Evolutionary conservation across 1,140 invertebrate species (phyloP), one percentile per base, ranked within the genome.

Genomic region (Nasonia vitripennis): DNA sequence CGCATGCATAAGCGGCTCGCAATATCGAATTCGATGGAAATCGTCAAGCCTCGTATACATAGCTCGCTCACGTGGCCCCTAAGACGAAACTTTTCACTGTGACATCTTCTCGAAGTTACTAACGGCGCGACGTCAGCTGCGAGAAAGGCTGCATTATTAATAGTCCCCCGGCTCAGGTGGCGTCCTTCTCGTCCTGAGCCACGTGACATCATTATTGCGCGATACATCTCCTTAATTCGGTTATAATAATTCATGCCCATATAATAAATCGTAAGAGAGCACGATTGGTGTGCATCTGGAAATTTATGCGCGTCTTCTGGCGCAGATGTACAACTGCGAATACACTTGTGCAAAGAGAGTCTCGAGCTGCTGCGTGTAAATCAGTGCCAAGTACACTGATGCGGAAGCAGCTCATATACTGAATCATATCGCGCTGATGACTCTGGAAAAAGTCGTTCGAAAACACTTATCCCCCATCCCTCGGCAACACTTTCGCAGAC

Each of bases 61-160:
- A n/a, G n/a, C 68, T 70, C 17, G 17, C 68, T 70, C 68, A 7
- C 68, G 68, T 7, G 17, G 68, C 20, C 55, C 17, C 55, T 62
- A 20, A 62, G 55, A n/a, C 0, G 55, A 62, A 75, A 75, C 12
- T 75, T 75, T 75, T n/a, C 20, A 3, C 6, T 11, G 9, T 37
- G 34, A 45, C 37, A 45, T 75, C 73, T 75, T n/a, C 20, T n/a
- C 12, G 31, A 45, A 45, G 1, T 31, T 75, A 73, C 70, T 73
- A 34, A 31, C 4, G 41, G 41, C 41, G 41, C 41, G 12, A 73
- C 70, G 70, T 73, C 70, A 73, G 70, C 70, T 73, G 70, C 23
- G 70, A 23, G 70, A 23, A 73, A 73, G 10, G 27, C 27, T 75
- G 31, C 14, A 45, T 75, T 75, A 75, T 41, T 75, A 45, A 75